A percentile compares a stretch with the other conserved stretches of the same genome.
These are phyloP conservation scores for Caligus rogercresseyi DNA, from an alignment of 1,140 invertebrate species.

Conservation along the genomic window DNA sequence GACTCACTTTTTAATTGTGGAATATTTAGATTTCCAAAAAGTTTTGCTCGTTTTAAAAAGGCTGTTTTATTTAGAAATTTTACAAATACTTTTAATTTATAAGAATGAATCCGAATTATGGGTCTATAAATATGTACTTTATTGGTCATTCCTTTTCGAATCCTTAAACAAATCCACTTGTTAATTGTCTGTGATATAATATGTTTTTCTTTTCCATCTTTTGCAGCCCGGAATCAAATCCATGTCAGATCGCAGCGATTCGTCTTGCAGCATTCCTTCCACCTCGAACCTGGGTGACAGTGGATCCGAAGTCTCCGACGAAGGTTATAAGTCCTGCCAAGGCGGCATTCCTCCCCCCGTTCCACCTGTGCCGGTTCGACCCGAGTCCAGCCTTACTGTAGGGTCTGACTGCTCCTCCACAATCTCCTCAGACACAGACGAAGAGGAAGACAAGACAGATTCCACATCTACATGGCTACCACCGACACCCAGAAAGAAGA, in stretches of 20 bases:
- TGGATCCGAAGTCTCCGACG: slow-evolving; percentile 65
- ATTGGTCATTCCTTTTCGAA: too few relatives aligned
- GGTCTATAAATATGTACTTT: too few relatives aligned
- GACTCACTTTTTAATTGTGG: too few relatives aligned
- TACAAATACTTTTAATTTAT: too few relatives aligned
- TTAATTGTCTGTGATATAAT: too few relatives aligned
- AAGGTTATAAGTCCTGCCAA: slow-evolving; percentile 46
- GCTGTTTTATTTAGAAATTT: too few relatives aligned
- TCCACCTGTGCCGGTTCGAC: slow-evolving; percentile 9
- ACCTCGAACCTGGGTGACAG: slow-evolving; percentile 37
- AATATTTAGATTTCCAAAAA: too few relatives aligned
- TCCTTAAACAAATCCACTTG: too few relatives aligned
- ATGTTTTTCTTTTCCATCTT: neutral
- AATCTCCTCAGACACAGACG: slow-evolving; percentile 13
- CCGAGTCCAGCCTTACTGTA: slow-evolving; percentile 17
- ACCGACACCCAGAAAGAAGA: neutral
- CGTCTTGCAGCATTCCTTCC: neutral
- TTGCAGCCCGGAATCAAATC: neutral
- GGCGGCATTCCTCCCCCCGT: neutral
- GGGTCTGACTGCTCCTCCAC: slow-evolving; percentile 15
- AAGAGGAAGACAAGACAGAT: neutral
- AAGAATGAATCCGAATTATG: too few relatives aligned
- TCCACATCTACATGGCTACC: neutral
- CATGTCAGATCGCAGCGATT: neutral
- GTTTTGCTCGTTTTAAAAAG: too few relatives aligned